A percentile compares a stretch with the other conserved stretches of the same genome.
Conservation (phyloP, 2,888 invertebrate genomes). For the Rhogogaster chlorosoma region DNA sequence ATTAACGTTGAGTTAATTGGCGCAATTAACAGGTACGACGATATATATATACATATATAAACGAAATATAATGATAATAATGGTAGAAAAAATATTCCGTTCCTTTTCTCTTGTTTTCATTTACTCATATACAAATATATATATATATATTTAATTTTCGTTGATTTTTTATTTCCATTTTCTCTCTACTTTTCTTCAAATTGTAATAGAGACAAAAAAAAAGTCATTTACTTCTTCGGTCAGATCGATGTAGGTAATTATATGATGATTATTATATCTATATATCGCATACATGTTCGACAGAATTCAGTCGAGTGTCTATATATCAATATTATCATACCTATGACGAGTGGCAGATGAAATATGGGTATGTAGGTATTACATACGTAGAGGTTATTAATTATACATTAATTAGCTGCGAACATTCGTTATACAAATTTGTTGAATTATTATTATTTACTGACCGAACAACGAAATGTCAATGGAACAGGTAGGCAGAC, state of each 20-base stretch:
- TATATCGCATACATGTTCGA: background rate
- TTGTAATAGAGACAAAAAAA: background rate
- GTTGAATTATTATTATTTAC: conserved; percentile 8
- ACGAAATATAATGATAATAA: background rate
- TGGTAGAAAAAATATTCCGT: too few relatives aligned
- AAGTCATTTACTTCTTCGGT: background rate
- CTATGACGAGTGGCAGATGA: background rate
- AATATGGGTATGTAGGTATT: background rate
- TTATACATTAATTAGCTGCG: conserved; percentile 7
- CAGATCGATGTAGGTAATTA: background rate
- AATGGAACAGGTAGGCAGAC: background rate
- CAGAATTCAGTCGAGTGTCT: background rate
- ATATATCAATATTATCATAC: background rate
- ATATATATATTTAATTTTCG: background rate
- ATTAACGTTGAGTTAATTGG: background rate
- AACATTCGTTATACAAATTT: background rate
- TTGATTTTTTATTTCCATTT: too few relatives aligned
- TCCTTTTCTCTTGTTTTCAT: too few relatives aligned
- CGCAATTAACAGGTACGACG: background rate
- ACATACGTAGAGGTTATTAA: background rate
- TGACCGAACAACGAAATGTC: conserved; percentile 11
- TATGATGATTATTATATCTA: background rate
- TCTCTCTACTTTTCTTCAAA: too few relatives aligned
- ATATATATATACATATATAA: background rate
- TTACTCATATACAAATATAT: too few relatives aligned